Conservation (phyloP, 2,113 vertebrate genomes). For the Morone saxatilis region DNA sequence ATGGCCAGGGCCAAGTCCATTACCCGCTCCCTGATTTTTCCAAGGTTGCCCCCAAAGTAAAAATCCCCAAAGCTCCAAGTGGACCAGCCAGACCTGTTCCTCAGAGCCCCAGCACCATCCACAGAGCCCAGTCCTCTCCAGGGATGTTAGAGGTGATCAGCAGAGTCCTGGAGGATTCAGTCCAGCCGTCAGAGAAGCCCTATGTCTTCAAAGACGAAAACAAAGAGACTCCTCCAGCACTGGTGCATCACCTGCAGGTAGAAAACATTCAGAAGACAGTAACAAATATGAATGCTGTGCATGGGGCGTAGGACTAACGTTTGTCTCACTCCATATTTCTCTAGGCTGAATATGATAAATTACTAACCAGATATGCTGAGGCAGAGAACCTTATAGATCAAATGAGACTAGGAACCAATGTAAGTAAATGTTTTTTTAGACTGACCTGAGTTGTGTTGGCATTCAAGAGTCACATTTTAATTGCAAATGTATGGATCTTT, state of each 20-base stretch:
- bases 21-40: constrained; percentile 84
- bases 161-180: constrained; percentile 83
- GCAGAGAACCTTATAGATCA: constrained; percentile 79
- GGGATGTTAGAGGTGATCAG: constrained; percentile 78
- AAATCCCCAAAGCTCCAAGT: constrained; percentile 81
- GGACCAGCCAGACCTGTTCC: constrained; percentile 55
- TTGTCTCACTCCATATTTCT: constrained; percentile 26
- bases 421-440: constrained; percentile 53
- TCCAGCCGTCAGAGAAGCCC: constrained; percentile 59
- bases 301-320: background rate
- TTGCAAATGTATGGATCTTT: constrained; percentile 3
- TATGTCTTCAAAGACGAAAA: constrained; percentile 68
- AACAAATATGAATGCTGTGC: background rate
- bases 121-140: constrained; percentile 79
- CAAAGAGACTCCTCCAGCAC: constrained; percentile 54
- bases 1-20: constrained; percentile 83
- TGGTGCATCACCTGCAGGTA: constrained; percentile 85
- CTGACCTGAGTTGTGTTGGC: background rate
- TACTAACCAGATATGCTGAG: constrained; percentile 79
- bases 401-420: constrained; percentile 75
- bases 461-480: background rate
- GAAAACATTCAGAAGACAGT: background rate
- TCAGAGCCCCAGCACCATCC: constrained; percentile 52
- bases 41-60: constrained; percentile 82
- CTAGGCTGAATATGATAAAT: constrained; percentile 83